Percentiles rank a stretch among this genome's conserved stretches.
Conservation (phyloP, 2,888 invertebrate genomes). For the Perizoma affinitatum region DNA sequence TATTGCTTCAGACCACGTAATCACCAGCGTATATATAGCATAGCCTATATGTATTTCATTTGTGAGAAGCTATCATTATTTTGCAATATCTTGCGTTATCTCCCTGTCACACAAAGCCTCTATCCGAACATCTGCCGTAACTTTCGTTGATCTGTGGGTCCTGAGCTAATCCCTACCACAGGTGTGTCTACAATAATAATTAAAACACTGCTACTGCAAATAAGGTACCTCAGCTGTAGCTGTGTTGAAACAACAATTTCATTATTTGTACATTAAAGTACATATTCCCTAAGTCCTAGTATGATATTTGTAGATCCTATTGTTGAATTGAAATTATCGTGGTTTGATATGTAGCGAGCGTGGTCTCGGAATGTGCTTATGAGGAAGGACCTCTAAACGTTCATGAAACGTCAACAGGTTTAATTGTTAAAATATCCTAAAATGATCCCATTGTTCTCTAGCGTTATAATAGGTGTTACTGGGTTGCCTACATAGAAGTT, state of each 20-base stretch:
- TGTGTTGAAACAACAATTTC: conserved; percentile 10
- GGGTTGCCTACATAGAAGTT: conserved; percentile 21
- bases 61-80: not conserved
- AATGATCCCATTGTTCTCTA: too few relatives aligned
- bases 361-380: too few relatives aligned
- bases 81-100: not conserved
- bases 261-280: conserved; percentile 6
- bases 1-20: not conserved
- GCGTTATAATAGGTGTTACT: not conserved
- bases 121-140: conserved; percentile 8
- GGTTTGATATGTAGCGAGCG: too few relatives aligned
- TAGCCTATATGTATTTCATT: too few relatives aligned
- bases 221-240: conserved; percentile 6
- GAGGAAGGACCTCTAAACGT: too few relatives aligned
- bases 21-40: not conserved
- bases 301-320: not conserved
- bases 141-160: conserved; percentile 32
- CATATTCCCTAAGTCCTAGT: conserved; percentile 1
- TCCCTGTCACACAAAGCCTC: conserved; percentile 1
- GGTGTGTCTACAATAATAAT: conserved; percentile 29
- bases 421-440: too few relatives aligned
- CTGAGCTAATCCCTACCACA: conserved; percentile 35
- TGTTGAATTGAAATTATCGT: not conserved
- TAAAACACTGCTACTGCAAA: conserved; percentile 25
- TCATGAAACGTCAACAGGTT: too few relatives aligned